Evolutionary conservation across 2,888 invertebrate species (phyloP).

Genomic region (Tetropium fuscum): DNA sequence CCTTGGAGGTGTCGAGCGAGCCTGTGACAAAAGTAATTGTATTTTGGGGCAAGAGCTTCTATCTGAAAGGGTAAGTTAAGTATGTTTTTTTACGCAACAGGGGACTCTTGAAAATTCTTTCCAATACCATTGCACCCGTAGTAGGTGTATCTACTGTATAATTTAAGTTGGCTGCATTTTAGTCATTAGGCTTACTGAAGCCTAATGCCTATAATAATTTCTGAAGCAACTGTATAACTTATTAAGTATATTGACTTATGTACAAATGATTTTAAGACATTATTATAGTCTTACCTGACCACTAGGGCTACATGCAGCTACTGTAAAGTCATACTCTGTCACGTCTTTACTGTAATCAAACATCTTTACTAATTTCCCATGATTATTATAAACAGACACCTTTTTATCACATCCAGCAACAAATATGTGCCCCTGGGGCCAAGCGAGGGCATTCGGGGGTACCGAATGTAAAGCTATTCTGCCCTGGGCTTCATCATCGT

Average conservation of each 20-base stretch:
- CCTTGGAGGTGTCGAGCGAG: too few species aligned
- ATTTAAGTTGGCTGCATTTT: too few species aligned
- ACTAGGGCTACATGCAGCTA: conserved; percentile 89
- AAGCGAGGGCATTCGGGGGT: conserved; percentile 90
- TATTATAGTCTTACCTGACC: conserved; percentile 75
- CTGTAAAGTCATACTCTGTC: conserved; percentile 87
- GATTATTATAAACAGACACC: conserved; percentile 86
- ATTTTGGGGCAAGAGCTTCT: too few species aligned
- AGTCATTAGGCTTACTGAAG: too few species aligned
- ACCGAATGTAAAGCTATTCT: conserved; percentile 79
- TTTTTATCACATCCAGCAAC: conserved; percentile 94
- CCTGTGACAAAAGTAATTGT: too few species aligned
- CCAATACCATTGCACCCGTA: too few species aligned
- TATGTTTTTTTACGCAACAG: too few species aligned
- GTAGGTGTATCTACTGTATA: too few species aligned
- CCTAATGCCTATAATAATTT: too few species aligned
- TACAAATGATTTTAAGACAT: background rate
- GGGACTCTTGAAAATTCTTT: too few species aligned
- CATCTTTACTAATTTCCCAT: conserved; percentile 77
- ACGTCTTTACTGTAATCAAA: conserved; percentile 86
- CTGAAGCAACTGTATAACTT: background rate
- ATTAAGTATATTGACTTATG: background rate
- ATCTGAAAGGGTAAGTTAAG: too few species aligned
- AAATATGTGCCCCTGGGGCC: conserved; percentile 83
- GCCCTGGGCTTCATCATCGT: conserved; percentile 74